Conservation (phyloP, 2,797 vertebrate genomes). For the Euthynnus affinis region DNA sequence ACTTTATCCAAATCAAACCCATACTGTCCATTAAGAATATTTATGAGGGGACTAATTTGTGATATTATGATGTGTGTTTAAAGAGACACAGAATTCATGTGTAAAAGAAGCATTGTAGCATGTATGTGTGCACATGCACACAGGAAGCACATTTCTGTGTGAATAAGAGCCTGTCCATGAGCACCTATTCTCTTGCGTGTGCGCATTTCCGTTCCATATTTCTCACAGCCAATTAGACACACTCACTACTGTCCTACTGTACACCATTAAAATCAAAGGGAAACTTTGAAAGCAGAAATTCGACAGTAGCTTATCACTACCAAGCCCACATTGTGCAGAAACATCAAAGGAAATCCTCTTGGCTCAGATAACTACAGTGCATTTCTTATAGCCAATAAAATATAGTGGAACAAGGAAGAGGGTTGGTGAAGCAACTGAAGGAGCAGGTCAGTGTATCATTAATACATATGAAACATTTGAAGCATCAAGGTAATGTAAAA, state of each 20-base stretch:
- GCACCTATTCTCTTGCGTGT: neutral
- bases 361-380: slow-evolving; percentile 42
- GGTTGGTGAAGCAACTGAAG: slow-evolving; percentile 4
- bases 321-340: slow-evolving; percentile 46
- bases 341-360: slow-evolving; percentile 66
- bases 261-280: slow-evolving; percentile 61
- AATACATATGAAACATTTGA: slow-evolving; percentile 21
- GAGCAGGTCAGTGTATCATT: slow-evolving; percentile 25
- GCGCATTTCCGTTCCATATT: slow-evolving; percentile 1
- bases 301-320: slow-evolving; percentile 47
- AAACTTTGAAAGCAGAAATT: slow-evolving; percentile 57
- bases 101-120: neutral
- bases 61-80: slow-evolving; percentile 5
- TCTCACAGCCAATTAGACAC: slow-evolving; percentile 35
- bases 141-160: neutral
- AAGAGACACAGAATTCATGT: neutral
- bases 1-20: slow-evolving; percentile 27
- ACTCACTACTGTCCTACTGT: slow-evolving; percentile 41
- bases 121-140: neutral
- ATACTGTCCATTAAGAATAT: slow-evolving; percentile 39
- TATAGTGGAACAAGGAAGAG: slow-evolving; percentile 23
- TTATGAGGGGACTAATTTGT: slow-evolving; percentile 44
- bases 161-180: neutral
- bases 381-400: slow-evolving; percentile 52
- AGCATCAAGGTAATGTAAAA: neutral